A percentile compares a stretch with the other conserved stretches of the same genome.
These are phyloP conservation scores for Sycon ciliatum DNA, from an alignment of 37 sponge, comb jelly and placozoan genomes.

Conservation along the genomic window DNA sequence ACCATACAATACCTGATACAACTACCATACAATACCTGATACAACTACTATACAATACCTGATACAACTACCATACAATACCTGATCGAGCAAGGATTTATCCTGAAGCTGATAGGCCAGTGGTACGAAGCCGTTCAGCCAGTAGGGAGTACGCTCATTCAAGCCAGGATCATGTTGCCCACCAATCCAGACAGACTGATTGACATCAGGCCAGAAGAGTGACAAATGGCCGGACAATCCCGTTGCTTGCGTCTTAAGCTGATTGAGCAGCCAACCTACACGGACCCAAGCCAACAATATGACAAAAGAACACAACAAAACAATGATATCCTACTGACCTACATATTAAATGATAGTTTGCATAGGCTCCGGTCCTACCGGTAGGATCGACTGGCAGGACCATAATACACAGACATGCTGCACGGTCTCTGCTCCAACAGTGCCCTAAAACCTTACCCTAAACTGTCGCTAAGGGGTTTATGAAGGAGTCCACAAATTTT, in stretches of 20 bases:
- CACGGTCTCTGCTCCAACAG: no score
- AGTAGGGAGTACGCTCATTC: constrained; percentile 68
- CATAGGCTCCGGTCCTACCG: no score
- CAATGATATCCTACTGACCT: no score
- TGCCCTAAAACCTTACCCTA: no score
- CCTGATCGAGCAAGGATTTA: constrained; percentile 11
- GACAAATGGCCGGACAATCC: constrained; percentile 60
- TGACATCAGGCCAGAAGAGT: constrained; percentile 60
- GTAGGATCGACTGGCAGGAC: no score
- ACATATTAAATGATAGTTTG: no score
- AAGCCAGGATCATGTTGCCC: constrained; percentile 47
- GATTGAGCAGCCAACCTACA: constrained; percentile 52
- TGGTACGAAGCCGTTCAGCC: constrained; percentile 70
- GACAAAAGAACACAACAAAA: constrained; percentile 11
- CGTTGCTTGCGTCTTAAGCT: constrained; percentile 42
- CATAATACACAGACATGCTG: no score
- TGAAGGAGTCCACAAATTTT: no score
- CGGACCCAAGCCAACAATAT: no score
- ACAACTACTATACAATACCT: neutral
- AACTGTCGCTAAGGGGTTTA: no score
- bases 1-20: no score
- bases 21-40: no score
- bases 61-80: neutral
- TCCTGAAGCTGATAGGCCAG: constrained; percentile 60
- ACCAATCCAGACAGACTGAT: constrained; percentile 61